A percentile compares a stretch with the other conserved stretches of the same genome.
phyloP scores from a whole-genome alignment of 1,140 invertebrate genomes.

The Drosophila athabasca region DNA sequence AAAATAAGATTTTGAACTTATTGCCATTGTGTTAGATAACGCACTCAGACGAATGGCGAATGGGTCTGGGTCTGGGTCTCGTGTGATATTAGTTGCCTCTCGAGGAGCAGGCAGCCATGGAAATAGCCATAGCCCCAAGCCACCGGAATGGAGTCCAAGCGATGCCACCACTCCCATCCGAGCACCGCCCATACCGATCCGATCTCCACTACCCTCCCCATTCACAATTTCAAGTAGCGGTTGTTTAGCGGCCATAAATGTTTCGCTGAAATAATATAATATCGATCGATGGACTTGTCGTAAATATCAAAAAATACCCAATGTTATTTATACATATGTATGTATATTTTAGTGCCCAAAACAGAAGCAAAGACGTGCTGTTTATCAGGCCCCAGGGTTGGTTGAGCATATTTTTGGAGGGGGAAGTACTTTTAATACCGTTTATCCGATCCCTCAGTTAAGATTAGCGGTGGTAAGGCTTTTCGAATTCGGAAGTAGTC shows the following conservation, averaged over 20 bases:
- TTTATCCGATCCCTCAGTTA: slow-evolving; percentile 7
- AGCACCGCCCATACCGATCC: neutral
- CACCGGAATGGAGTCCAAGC: slow-evolving; percentile 27
- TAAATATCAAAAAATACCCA: slow-evolving; percentile 71
- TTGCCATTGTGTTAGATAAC: slow-evolving; percentile 67
- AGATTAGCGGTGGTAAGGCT: too few species aligned
- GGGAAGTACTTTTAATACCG: slow-evolving; percentile 16
- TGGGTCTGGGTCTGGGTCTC: slow-evolving; percentile 15
- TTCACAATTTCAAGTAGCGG: slow-evolving; percentile 60
- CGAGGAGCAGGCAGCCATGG: slow-evolving; percentile 18
- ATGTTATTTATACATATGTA: slow-evolving; percentile 31
- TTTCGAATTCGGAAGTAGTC: too few species aligned
- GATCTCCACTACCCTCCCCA: slow-evolving; percentile 3
- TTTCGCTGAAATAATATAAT: slow-evolving; percentile 71
- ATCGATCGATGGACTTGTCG: slow-evolving; percentile 76
- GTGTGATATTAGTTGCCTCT: slow-evolving; percentile 45
- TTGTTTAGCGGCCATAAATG: slow-evolving; percentile 69
- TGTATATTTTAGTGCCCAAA: slow-evolving; percentile 29
- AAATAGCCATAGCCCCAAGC: neutral
- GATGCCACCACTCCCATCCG: slow-evolving; percentile 19
- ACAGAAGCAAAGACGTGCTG: slow-evolving; percentile 40
- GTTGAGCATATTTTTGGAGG: slow-evolving; percentile 16
- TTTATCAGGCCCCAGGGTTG: slow-evolving; percentile 16
- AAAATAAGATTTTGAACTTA: slow-evolving; percentile 82
- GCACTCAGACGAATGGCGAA: slow-evolving; percentile 43